Conservation (phyloP, 2,797 vertebrate species). For the Bufotes viridis region DNA sequence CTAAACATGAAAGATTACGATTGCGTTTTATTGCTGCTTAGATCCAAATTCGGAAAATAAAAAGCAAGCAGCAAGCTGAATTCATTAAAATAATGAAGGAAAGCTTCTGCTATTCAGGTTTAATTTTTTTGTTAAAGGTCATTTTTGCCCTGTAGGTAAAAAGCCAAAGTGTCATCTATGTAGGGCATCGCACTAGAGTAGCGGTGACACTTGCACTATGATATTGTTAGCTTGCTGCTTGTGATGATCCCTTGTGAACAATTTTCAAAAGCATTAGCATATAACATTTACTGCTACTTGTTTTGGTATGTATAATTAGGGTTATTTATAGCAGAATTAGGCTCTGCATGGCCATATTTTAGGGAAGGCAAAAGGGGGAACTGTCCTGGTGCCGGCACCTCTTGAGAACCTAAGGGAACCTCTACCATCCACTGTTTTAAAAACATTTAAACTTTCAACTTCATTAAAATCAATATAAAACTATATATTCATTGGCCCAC, state of each 20-base stretch:
- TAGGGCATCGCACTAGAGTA: slow-evolving; percentile 1
- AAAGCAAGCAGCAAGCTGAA: neutral
- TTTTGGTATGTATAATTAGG: neutral
- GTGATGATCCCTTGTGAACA: neutral
- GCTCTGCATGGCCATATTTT: neutral
- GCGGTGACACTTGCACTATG: slow-evolving; percentile 17
- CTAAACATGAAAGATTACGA: slow-evolving; percentile 33
- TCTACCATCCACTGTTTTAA: neutral
- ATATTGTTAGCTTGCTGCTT: slow-evolving; percentile 32
- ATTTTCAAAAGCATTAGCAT: slow-evolving; percentile 2
- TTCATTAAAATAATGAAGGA: neutral
- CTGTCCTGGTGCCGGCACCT: neutral
- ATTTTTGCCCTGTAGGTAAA: slow-evolving; percentile 23
- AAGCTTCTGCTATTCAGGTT: neutral
- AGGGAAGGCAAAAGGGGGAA: neutral
- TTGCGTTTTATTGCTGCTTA: neutral
- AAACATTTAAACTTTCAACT: neutral
- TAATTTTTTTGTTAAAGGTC: slow-evolving; percentile 24
- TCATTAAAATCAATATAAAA: too few relatives aligned
- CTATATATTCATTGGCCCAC: too few relatives aligned
- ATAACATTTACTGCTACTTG: neutral
- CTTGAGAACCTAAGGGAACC: neutral
- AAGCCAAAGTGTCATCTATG: slow-evolving; percentile 11
- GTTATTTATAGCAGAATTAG: neutral
- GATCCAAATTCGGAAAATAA: neutral